phyloP scores from a whole-genome alignment of 2,888 invertebrate genomes.

The Orgyia antiqua region DNA sequence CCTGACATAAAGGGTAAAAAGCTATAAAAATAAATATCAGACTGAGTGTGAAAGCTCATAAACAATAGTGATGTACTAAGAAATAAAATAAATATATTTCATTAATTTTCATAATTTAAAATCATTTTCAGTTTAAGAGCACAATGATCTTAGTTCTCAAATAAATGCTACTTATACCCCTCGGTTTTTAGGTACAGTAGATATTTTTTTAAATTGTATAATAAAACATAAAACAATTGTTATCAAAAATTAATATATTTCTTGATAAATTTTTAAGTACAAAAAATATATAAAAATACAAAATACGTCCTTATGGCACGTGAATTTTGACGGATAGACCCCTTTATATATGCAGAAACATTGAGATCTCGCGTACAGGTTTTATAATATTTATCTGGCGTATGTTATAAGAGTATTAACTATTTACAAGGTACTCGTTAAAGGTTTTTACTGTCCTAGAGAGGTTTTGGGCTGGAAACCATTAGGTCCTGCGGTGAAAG shows the following conservation, averaged over 20 bases:
- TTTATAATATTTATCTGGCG: slow-evolving; percentile 9
- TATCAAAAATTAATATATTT: slow-evolving; percentile 17
- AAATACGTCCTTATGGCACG: slow-evolving; percentile 60
- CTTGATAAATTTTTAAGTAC: slow-evolving; percentile 21
- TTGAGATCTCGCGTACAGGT: slow-evolving; percentile 41
- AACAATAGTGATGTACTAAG: too few relatives aligned
- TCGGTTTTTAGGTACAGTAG: too few relatives aligned
- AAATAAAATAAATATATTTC: too few relatives aligned
- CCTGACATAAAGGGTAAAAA: too few relatives aligned
- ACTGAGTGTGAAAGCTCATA: too few relatives aligned
- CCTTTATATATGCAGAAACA: slow-evolving; percentile 9
- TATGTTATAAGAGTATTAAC: slow-evolving; percentile 26
- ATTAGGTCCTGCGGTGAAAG: slow-evolving; percentile 80
- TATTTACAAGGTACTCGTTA: slow-evolving; percentile 20
- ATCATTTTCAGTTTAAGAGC: too few relatives aligned
- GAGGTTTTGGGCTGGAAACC: slow-evolving; percentile 79
- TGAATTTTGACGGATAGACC: slow-evolving; percentile 45
- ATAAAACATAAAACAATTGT: too few relatives aligned
- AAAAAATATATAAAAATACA: slow-evolving; percentile 51
- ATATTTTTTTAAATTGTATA: too few relatives aligned
- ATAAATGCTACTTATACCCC: too few relatives aligned
- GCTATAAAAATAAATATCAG: too few relatives aligned
- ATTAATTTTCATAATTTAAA: too few relatives aligned
- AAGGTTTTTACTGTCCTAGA: slow-evolving; percentile 52
- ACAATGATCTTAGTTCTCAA: too few relatives aligned